Evolutionary conservation across 2,888 invertebrate species (phyloP).

Genomic region (Erpobdella octoculata): DNA sequence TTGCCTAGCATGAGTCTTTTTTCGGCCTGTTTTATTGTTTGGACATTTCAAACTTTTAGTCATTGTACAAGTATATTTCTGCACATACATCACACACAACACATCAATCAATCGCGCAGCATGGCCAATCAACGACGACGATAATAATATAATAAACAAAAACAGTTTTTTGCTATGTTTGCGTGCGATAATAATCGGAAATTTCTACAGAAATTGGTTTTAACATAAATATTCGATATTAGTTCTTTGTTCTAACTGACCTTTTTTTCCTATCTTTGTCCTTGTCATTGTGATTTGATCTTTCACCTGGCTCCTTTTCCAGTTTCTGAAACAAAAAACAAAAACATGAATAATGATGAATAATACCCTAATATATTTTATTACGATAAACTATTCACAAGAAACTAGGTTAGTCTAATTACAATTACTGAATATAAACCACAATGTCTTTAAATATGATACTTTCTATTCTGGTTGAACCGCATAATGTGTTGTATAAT

Average conservation of each 20-base stretch:
- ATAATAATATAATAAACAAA: too few relatives aligned
- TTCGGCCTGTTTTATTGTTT: conserved; percentile 6
- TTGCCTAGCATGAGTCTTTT: conserved; percentile 6
- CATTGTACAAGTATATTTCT: neutral
- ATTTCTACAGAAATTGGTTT: too few relatives aligned
- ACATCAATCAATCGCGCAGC: neutral
- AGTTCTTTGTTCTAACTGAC: neutral
- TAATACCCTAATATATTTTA: neutral
- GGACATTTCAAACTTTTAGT: conserved; percentile 6
- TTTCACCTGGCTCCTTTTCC: conserved; percentile 7
- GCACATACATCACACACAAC: neutral
- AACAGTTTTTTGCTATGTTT: too few relatives aligned
- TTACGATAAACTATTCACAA: neutral
- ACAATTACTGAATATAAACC: too few relatives aligned
- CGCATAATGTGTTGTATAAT: too few relatives aligned
- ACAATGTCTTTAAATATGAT: too few relatives aligned
- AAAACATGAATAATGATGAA: too few relatives aligned
- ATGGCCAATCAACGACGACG: too few relatives aligned
- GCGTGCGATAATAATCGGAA: too few relatives aligned
- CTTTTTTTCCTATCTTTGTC: conserved; percentile 21
- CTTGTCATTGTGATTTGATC: neutral
- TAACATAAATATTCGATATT: too few relatives aligned
- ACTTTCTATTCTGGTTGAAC: too few relatives aligned
- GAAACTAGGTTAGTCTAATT: neutral
- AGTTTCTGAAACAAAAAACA: too few relatives aligned